phyloP scores from a whole-genome alignment of 2,113 vertebrate species.

The Hippocampus mohnikei region DNA sequence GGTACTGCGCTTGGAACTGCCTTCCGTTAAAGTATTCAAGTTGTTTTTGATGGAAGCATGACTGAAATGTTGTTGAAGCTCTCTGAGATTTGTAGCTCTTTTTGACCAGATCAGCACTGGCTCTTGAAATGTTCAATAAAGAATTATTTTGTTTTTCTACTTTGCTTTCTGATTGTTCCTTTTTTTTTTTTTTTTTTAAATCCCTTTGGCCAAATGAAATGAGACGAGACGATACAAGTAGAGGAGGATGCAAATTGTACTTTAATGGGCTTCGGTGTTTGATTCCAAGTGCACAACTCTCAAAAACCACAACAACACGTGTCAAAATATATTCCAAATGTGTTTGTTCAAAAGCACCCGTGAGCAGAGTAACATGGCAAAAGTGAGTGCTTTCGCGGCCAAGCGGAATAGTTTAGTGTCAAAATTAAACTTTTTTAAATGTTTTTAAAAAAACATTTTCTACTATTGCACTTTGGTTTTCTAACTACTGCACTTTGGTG shows the following conservation, averaged over 20 bases:
- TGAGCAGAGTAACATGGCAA: not conserved
- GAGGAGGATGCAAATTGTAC: not conserved
- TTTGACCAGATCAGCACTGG: not conserved
- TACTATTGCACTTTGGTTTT: not conserved
- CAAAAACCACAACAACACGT: not conserved
- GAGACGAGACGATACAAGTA: not conserved
- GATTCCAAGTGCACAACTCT: not conserved
- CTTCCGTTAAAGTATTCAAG: not conserved
- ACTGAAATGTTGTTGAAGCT: slow-evolving; percentile 1
- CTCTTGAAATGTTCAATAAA: not conserved
- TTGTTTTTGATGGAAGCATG: not conserved
- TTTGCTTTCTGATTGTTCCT: not conserved
- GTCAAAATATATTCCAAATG: not conserved
- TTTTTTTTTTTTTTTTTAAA: not conserved
- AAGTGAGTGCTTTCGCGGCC: not conserved
- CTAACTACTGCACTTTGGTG: too few species aligned
- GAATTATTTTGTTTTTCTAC: not conserved
- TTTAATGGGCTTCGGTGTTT: not conserved
- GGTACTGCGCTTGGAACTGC: slow-evolving; percentile 1
- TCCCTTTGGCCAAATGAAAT: not conserved
- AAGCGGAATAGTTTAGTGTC: not conserved
- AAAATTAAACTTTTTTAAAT: not conserved
- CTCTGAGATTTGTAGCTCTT: not conserved
- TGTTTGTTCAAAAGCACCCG: too few species aligned
- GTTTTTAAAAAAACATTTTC: too few species aligned